Evolutionary conservation across 2,797 vertebrate genomes (phyloP), one percentile per base, ranked within the genome.

Genomic region (Periophthalmus magnuspinnatus): DNA sequence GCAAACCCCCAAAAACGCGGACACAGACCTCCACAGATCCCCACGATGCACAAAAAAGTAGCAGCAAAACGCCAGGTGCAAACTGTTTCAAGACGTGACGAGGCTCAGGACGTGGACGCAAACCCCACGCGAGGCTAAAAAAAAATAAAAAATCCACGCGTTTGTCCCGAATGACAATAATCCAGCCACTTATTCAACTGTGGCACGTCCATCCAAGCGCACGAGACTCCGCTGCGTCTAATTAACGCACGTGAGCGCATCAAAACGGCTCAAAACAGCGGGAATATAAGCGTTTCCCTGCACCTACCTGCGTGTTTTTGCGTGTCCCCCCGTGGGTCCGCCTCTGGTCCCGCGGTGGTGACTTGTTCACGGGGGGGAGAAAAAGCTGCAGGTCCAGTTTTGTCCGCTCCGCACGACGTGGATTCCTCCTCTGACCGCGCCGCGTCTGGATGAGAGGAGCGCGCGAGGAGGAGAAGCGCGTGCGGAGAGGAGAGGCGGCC

Each of bases 401-500:
- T 6, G 32, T 34, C 57, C 56, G 64, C 71, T 70, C 71, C 73
- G 9, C 81, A n/a, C 69, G 61, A 72, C 57, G 78, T 80, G 45
- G 65, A 33, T 67, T 32, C 50, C 75, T 76, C 74, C 45, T 77
- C 75, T 34, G 57, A 59, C 32, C 70, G 68, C 75, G 71, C 73
- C 0, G 70, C 47, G 75, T 60, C 72, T 75, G 60, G 63, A 69
- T 1, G 67, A 57, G 34, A 61, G 77, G 78, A 38, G 60, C 19
- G 74, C 69, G 62, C 21, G 72, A n/a, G 32, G 68, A 50, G 69
- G 63, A 55, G 65, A 54, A n/a, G n/a, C 58, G 65, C 57, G 33
- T 59, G 65, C 54, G 64, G 56, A 41, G 68, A 74, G 72, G 77
- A 73, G 74, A 68, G 73, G 17, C 45, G 82, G 13, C 93, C 92